Percentiles rank a stretch among this genome's conserved stretches.
Evolutionary conservation across 2,888 invertebrate species (phyloP).

Genomic region (Cylindroiulus punctatus): DNA sequence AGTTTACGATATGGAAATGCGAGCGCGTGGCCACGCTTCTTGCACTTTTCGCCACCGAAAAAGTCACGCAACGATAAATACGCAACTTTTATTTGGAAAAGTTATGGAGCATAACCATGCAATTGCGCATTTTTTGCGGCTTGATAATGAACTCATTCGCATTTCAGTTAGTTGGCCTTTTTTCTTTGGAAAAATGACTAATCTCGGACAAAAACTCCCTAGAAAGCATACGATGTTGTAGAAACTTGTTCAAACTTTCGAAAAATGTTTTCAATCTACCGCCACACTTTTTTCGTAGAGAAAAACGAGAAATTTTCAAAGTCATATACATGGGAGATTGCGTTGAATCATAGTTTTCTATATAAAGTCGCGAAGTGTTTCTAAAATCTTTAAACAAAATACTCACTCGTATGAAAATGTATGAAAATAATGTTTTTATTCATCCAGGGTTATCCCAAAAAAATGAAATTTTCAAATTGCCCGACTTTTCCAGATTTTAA

Average conservation of each 20-base stretch:
- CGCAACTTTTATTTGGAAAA: conserved; percentile 8
- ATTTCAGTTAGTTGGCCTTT: conserved; percentile 9
- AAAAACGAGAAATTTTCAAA: too few species aligned
- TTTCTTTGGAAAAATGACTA: neutral
- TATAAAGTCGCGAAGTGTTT: too few species aligned
- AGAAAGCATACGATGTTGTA: neutral
- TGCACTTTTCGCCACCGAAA: conserved; percentile 19
- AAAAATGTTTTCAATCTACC: neutral
- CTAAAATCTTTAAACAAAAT: too few species aligned
- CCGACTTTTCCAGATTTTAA: too few species aligned
- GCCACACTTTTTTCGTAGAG: too few species aligned
- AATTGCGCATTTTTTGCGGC: neutral
- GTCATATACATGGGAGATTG: too few species aligned
- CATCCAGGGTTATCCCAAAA: too few species aligned
- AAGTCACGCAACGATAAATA: conserved; percentile 21
- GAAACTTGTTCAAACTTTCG: neutral
- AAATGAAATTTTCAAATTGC: too few species aligned
- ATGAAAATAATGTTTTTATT: too few species aligned
- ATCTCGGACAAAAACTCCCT: neutral
- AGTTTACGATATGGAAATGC: neutral
- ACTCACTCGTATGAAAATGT: too few species aligned
- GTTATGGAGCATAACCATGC: neutral
- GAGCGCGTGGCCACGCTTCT: conserved; percentile 5
- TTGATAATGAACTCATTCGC: conserved; percentile 34
- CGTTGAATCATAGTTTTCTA: too few species aligned